A percentile compares a stretch with the other conserved stretches of the same genome.
Evolutionary conservation across 1,140 invertebrate genomes (phyloP).

Genomic region (Lethrus apterus): DNA sequence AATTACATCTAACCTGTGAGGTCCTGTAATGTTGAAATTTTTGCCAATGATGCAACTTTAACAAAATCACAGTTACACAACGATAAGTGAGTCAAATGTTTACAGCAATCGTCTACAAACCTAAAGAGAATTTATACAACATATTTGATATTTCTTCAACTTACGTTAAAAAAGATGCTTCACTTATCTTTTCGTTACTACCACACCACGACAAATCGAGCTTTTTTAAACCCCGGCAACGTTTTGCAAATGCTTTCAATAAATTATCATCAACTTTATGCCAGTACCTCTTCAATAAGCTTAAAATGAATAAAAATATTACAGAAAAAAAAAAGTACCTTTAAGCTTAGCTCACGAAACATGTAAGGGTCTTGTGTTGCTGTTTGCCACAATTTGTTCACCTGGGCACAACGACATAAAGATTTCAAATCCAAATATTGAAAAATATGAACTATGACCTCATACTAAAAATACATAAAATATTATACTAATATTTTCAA

Average conservation of each 20-base stretch:
- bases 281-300: conserved; percentile 45
- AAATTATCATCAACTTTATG: conserved; percentile 43
- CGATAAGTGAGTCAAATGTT: conserved; percentile 32
- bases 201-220: conserved; percentile 85
- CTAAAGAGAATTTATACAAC: conserved; percentile 44
- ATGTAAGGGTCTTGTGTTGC: conserved; percentile 68
- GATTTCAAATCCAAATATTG: conserved; percentile 72
- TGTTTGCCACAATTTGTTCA: conserved; percentile 66
- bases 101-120: conserved; percentile 60
- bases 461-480: conserved; percentile 37
- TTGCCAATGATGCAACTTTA: conserved; percentile 18
- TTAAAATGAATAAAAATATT: not conserved
- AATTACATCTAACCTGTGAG: conserved; percentile 27
- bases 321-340: conserved; percentile 39
- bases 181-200: conserved; percentile 55
- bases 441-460: conserved; percentile 62
- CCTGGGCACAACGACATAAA: conserved; percentile 63
- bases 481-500: conserved; percentile 15
- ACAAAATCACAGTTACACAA: conserved; percentile 32
- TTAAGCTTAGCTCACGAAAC: conserved; percentile 71
- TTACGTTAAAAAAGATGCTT: conserved; percentile 53
- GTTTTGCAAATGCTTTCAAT: conserved; percentile 44
- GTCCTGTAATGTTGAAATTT: conserved; percentile 26
- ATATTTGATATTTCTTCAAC: conserved; percentile 31
- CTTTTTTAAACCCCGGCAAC: conserved; percentile 64